Conservation (phyloP, 2,113 vertebrate genomes). For the Ammodytes marinus region DNA sequence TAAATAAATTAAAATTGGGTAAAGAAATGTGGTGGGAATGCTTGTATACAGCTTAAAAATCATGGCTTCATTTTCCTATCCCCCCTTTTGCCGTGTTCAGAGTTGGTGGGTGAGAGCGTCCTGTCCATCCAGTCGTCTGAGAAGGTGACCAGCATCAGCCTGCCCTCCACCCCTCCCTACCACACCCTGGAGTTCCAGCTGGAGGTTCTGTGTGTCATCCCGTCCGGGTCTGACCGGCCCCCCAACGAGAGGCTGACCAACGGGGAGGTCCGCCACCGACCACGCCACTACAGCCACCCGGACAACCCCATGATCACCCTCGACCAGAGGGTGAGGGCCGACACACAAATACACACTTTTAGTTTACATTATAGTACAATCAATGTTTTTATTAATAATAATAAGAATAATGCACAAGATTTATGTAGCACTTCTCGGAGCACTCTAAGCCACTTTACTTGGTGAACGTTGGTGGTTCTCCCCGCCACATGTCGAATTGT, state of each 20-base stretch:
- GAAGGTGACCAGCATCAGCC: constrained; percentile 93
- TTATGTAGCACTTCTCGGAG: no score
- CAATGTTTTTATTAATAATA: neutral
- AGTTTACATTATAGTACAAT: neutral
- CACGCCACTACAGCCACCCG: constrained; percentile 85
- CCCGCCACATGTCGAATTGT: no score
- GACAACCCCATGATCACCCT: constrained; percentile 88
- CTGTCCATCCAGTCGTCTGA: constrained; percentile 93
- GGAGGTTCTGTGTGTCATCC: constrained; percentile 92
- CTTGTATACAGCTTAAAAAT: neutral
- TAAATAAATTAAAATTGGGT: no score
- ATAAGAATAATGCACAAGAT: no score
- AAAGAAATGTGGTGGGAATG: no score
- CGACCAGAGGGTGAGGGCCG: constrained; percentile 90
- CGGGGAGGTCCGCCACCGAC: constrained; percentile 86
- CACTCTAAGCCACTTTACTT: no score
- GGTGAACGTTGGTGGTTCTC: no score
- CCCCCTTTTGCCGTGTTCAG: constrained; percentile 67
- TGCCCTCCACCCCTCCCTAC: constrained; percentile 91
- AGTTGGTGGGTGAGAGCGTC: constrained; percentile 83
- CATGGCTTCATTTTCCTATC: neutral
- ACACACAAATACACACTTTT: neutral
- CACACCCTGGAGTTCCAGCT: constrained; percentile 95
- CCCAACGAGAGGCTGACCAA: constrained; percentile 82
- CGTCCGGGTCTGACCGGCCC: constrained; percentile 82